Base-by-base conservation (phyloP, 1,140 invertebrate species). In the Drosophila kohkoa region DNA sequence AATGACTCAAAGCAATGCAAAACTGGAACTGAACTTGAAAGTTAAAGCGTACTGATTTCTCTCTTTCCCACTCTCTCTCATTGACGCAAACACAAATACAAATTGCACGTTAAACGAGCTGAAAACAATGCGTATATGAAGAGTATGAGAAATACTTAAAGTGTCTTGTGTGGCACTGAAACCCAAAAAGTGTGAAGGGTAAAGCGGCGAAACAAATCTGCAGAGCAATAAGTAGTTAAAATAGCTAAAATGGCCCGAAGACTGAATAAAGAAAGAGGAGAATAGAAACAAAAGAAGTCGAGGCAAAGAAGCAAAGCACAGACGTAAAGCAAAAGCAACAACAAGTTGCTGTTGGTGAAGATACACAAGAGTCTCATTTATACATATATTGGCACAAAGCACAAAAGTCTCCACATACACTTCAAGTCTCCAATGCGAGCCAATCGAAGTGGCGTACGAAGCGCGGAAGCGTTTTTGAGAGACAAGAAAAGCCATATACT, bases 271-370 rank as follows among this genome's bases (percentile, higher is more conserved):
- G 74, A 63, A 60, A 43, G 49, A 43, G 7, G 43, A 13, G n/a
- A 67, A 45, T 57, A 69, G 48, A n/a, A 63, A 67, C 62, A 63
- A 51, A 65, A 62, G 35, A 70, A 77, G 62, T 65, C 79, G 59
- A 76, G 65, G 55, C 64, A 68, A 77, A 86, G 59, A 76, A 62
- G 59, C 64, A 68, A 77, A 81, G 68, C 77, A 73, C 6, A 8
- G 8, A 46, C 20, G 38, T 15, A 66, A 67, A 25, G 20, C 20
- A 25, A 81, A 73, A 75, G 73, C 83, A 88, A 88, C 83, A 88
- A 88, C 83, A 89, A 88, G 83, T 88, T 88, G 83, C 83, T 60
- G 83, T 88, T 88, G 83, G 85, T 70, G 65, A 82, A 83, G 81
- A 88, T 83, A 88, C 70, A 86, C 82, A 79, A 79, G 67, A 75